Evolutionary conservation across 2,113 vertebrate species (phyloP), one percentile per base, ranked within the genome.

Genomic region (Rhipidura dahli): DNA sequence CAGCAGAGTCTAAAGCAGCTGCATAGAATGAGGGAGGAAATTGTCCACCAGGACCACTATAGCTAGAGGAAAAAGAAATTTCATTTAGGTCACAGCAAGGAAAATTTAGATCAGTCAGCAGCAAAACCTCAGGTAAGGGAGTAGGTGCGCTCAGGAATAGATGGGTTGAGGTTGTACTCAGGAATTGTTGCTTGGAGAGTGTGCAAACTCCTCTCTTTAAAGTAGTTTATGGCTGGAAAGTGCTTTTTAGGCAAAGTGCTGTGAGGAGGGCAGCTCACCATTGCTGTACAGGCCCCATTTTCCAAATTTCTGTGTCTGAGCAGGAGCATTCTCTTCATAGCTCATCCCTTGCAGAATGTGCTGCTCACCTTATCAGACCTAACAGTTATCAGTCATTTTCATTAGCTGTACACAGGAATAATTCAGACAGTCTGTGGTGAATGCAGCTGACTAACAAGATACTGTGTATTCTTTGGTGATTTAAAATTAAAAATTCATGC

Each of bases 401-500:
- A 59, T 93, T 86, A 83, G 69, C 54, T 79, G 37, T 78, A 42
- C 59, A n/a, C 53, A 57, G 56, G 64, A 84, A 87, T 80, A 94
- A 89, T 81, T 78, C 71, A 78, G 64, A 11, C 45, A 57, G 31
- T 75, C 77, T 78, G 65, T 42, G 31, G 71, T 76, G 70, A 95
- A 71, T 47, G 66, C 81, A 92, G 83, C 73, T 92, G 92, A 86
- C 76, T 95, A 96, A 76, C 73, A 87, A 71, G 84, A 72, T 78
- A 89, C 2, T 94, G 91, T 84, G 61, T 65, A 82, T 94, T 95
- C 83, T 94, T 89, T 69, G 65, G 94, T 91, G 65, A 81, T 79
- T 91, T 93, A 76, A 93, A 96, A 96, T 96, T 96, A 97, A 96
- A 95, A 92, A 96, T 80, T 94, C 86, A 96, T 89, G 57, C 88